Base-by-base conservation (phyloP, 2,797 vertebrate genomes). In the Dermochelys coriacea region DNA sequence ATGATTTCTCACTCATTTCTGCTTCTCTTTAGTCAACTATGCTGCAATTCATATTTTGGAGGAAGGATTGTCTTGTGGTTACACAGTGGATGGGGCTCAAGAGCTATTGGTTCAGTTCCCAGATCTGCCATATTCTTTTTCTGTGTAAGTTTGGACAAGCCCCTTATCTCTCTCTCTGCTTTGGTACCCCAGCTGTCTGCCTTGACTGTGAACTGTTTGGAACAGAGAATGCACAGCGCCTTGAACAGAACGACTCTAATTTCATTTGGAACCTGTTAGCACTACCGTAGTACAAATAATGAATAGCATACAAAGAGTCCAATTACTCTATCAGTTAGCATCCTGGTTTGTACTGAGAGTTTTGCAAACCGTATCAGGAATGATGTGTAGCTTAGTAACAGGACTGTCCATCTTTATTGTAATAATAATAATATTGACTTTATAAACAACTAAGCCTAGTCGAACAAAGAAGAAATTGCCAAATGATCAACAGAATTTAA, bases 351-450 rank as follows among this genome's bases (percentile, higher is more conserved):
- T 54, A 12, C 15, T 6, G 71, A 87, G 49, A 83, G 54, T 77
- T 85, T 75, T 57, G 23, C 25, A 77, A 88, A 86, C 59, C 19
- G 11, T 27, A 5, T 12, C 77, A 49, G 45, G 16, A 87, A 57
- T 3, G 16, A 57, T 12, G 11, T 12, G 5, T 49, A 16, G 25
- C 37, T 80, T 34, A 84, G 59, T 37, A 80, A 64, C 6, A 49
- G 47, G 74, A 77, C 49, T 18, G 8, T 49, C 27, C 0, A 0
- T 2, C 4, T 86, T 41, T 80, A n/a, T 3, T 5, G 4, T 50
- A 34, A 2, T 4, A 75, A 80, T 57, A 8, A 12, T 47, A 8
- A 21, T 80, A 49, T 25, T 29, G 45, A 47, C 74, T 50, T 37
- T 15, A 4, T 6, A 82, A 82, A 21, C 0, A 5, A 4, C n/a